Evolutionary conservation across 1,140 invertebrate genomes (phyloP), one percentile per base, ranked within the genome.

Genomic region (Drosophila carrolli): DNA sequence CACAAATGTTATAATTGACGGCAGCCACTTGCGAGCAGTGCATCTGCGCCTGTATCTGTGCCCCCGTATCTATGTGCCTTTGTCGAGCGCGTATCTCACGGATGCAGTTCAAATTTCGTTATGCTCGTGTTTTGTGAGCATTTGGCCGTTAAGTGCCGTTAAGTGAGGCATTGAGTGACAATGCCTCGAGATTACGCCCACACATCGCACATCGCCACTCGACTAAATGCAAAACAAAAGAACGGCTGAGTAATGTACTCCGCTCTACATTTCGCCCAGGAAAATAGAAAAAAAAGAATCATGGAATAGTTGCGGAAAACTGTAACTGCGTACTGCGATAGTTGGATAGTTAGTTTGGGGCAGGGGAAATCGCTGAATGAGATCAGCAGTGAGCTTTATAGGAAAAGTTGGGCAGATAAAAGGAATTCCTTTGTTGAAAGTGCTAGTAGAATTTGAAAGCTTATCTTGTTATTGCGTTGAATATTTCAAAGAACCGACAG

Each of bases 81-180:
- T 53, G 32, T 53, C 10, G 1, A 37, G 65, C 66, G 53, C 50
- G 16, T 74, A 75, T 75, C 71, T 79, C 47, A 57, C 35, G 74
- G 75, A 71, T 78, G 66, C 75, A 78, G 74, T 62, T 78, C 56
- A 76, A 70, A 80, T 75, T 71, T 75, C 58, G 63, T 79, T 79
- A 70, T 70, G 78, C 66, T 63, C 56, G 40, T 57, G 66, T 70
- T 48, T 56, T 57, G 53, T 48, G 67, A 44, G 44, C 67, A 77
- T 68, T 77, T 68, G 65, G 60, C 65, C 55, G 71, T 81, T 82
- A 82, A 82, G 78, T 82, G 79, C 74, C 78, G 61, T 81, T 82
- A 82, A 82, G 79, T 82, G 79, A 81, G 67, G 53, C 79, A 82
- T 82, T 82, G 79, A 82, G 74, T 82, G 79, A 82, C 79, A 82